Evolutionary conservation across 2,888 invertebrate genomes (phyloP).

Genomic region (Chloroclystis v-ata): DNA sequence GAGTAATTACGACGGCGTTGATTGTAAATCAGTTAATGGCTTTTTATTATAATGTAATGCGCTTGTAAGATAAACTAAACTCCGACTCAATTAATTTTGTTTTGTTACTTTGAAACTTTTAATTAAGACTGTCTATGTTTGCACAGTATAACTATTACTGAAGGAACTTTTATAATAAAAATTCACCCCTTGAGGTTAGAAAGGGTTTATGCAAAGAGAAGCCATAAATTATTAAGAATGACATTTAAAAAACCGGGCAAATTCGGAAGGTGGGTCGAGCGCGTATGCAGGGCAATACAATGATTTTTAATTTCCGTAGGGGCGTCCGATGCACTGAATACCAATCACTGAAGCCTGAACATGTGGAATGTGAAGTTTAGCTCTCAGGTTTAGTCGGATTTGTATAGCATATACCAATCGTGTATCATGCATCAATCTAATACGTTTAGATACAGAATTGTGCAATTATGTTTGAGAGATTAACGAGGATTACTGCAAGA

Average conservation of each 20-base stretch:
- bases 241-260: slow-evolving; percentile 5
- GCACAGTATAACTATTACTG: background rate
- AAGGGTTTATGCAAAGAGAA: background rate
- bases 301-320: slow-evolving; percentile 66
- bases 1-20: slow-evolving; percentile 58
- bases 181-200: background rate
- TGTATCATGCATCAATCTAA: slow-evolving; percentile 31
- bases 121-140: background rate
- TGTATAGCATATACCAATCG: slow-evolving; percentile 23
- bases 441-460: slow-evolving; percentile 32
- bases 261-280: slow-evolving; percentile 8
- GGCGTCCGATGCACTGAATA: slow-evolving; percentile 63
- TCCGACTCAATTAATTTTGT: slow-evolving; percentile 16
- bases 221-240: background rate
- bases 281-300: slow-evolving; percentile 50
- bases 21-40: slow-evolving; percentile 48
- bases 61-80: slow-evolving; percentile 13
- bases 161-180: background rate
- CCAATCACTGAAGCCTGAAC: slow-evolving; percentile 62
- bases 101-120: slow-evolving; percentile 4
- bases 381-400: slow-evolving; percentile 43
- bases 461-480: slow-evolving; percentile 33
- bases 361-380: slow-evolving; percentile 53
- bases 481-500: slow-evolving; percentile 19
- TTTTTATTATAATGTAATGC: slow-evolving; percentile 30